Evolutionary conservation across 37 sponge, comb jelly and placozoan genomes (phyloP), one percentile per base, ranked within the genome.

Genomic region (Tethya wilhelma): DNA sequence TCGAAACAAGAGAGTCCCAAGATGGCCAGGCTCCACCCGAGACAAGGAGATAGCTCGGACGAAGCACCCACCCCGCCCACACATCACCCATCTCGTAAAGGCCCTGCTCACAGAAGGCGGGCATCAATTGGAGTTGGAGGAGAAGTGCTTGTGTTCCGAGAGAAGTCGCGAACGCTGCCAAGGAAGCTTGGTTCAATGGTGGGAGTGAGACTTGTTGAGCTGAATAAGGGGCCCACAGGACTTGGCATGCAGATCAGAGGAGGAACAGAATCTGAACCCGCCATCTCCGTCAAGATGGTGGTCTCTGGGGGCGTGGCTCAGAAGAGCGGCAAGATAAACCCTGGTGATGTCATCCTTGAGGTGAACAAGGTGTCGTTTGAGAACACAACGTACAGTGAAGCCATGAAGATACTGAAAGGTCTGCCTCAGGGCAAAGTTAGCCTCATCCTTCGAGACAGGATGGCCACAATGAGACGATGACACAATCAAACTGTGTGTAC

Each of bases 291-390:
- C 28, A 86, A 81, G 34, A 64, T 64, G 23, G 84, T 94, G 17
- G 78, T 94, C 39, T 71, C 83, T 20, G 90, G 93, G n/a, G 96
- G 96, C 4, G 77, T 87, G 28, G 96, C 93, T 3, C 75, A 84
- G 56, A 92, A 86, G 81, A 86, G 83, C 55, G 84, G 83, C 30
- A 80, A 62, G 63, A 80, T 96, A n/a, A 29, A 22, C 34, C 39
- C 72, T 1, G 84, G 87, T 0, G 96, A 96, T 49, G 76, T 74
- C 38, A 82, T 96, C 22, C 28, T 94, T 1, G 90, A 94, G 38
- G 88, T 79, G 20, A 94, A 94, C 41, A 76, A 76, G 2, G 38
- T 46, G 4, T 71, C 79, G 0, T 94, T 94, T 78, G 83, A 78
- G 26, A 40, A 32, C 34, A 34, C 90, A 30, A 87, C 72, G 0